These are phyloP conservation scores for Drosophila affinis DNA, from an alignment of 2,888 invertebrate genomes.

Conservation along the genomic window DNA sequence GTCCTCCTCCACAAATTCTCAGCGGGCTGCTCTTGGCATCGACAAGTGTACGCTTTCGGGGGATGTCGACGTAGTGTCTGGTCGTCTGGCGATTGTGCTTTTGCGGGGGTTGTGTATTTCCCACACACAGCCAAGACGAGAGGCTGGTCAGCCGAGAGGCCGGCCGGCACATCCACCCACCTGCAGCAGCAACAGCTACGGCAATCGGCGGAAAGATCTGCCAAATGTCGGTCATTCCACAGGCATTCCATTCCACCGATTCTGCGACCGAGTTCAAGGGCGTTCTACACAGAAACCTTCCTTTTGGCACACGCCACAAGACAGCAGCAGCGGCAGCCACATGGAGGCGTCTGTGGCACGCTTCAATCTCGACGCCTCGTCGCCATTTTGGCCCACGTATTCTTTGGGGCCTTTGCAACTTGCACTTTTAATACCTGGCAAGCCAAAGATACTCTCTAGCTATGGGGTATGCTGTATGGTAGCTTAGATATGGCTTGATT, in stretches of 20 bases:
- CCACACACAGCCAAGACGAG: conserved; percentile 16
- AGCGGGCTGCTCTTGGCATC: conserved; percentile 66
- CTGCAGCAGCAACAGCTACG: conserved; percentile 35
- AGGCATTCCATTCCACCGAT: conserved; percentile 7
- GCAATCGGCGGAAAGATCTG: conserved; percentile 11
- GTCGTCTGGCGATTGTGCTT: conserved; percentile 34
- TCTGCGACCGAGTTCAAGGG: conserved; percentile 42
- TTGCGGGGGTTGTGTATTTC: conserved; percentile 73
- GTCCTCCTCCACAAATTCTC: conserved; percentile 56
- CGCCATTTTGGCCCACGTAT: conserved; percentile 65
- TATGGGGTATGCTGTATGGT: not conserved
- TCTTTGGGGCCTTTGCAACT: conserved; percentile 42
- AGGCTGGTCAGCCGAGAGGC: conserved; percentile 31
- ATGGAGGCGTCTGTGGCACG: conserved; percentile 69
- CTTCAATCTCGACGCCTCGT: conserved; percentile 61
- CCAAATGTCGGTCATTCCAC: conserved; percentile 69
- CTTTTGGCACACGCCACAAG: conserved; percentile 38
- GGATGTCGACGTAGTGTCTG: conserved; percentile 61
- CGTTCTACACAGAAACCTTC: conserved; percentile 29
- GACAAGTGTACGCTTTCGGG: conserved; percentile 66
- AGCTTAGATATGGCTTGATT: too few species aligned
- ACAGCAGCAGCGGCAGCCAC: not conserved
- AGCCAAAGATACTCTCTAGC: not conserved
- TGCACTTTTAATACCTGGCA: conserved; percentile 64
- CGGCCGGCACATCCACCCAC: conserved; percentile 60